Percentiles rank a stretch among this genome's conserved stretches.
phyloP scores from a whole-genome alignment of 2,888 invertebrate genomes.

The Hydropsyche betteni region DNA sequence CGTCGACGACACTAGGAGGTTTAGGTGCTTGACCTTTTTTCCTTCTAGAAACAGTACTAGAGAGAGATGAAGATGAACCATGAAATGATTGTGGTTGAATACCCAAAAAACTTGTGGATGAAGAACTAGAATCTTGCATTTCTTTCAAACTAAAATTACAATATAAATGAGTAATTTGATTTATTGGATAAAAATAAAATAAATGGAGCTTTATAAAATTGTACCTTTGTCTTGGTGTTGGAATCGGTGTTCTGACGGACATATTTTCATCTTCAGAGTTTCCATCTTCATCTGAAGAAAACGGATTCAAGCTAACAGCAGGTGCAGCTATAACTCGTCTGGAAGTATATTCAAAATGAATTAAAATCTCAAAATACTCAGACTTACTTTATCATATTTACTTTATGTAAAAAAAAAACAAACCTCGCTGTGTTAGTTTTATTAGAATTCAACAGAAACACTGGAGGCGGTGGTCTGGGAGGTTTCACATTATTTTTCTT shows the following conservation, averaged over 20 bases:
- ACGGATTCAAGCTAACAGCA: conserved; percentile 72
- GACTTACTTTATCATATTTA: not conserved
- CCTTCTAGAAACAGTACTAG: conserved; percentile 58
- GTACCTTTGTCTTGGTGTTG: conserved; percentile 56
- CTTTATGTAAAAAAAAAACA: not conserved
- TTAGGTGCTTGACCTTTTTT: conserved; percentile 77
- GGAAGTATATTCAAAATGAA: conserved; percentile 20
- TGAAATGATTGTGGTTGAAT: conserved; percentile 41
- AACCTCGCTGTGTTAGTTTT: conserved; percentile 22
- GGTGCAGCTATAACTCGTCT: conserved; percentile 53
- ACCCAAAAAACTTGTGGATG: conserved; percentile 24
- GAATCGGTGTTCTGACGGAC: conserved; percentile 56
- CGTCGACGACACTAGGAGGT: conserved; percentile 61
- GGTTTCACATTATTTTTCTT: conserved; percentile 53
- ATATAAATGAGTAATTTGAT: not conserved
- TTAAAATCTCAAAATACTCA: not conserved
- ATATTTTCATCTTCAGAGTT: conserved; percentile 64
- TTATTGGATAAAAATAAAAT: not conserved
- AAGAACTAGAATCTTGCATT: conserved; percentile 37
- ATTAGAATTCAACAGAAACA: conserved; percentile 50
- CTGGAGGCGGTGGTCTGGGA: conserved; percentile 60
- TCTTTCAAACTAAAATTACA: conserved; percentile 38
- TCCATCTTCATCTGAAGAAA: conserved; percentile 78
- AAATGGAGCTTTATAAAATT: conserved; percentile 2
- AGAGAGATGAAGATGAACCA: conserved; percentile 46